Base-by-base conservation (phyloP, 2,888 invertebrate species). In the Sphecodes monilicornis region DNA sequence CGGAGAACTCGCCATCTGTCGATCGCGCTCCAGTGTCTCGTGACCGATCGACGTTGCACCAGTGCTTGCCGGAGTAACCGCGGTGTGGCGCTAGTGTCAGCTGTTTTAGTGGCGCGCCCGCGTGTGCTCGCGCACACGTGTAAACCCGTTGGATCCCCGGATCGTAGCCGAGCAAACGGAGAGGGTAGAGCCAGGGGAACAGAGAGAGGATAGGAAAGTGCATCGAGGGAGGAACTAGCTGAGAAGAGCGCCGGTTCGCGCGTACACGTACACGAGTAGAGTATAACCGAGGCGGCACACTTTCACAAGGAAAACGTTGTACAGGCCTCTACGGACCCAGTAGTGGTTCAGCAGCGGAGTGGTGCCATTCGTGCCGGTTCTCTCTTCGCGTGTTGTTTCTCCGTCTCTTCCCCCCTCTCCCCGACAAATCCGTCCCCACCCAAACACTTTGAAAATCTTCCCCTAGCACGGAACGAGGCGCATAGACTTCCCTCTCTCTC, bases 1-100 rank as follows among this genome's bases (percentile, higher is more conserved):
- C 90, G 86, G 77, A 85, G 36, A 32, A 64, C 82, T 90, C 90
- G 91, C 91, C 92, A 90, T 90, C 90, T 87, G 89, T 90, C 91
- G 92, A 88, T 82, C 83, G 78, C 46, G 82, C 82, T 75, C 84
- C 75, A 74, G 86, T 85, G 86, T 73, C 80, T 75, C 78, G 76
- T 77, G 76, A 70, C 36, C 32, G 72, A 84, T 83, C 80, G 76
- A 82, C 76, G 71, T 86, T 80, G 26, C 54, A 36, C 69, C 50
- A 71, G 74, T 82, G 81, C 78, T 90, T 85, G 72, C 16, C 46
- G 22, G 39, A 68, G 78, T 50, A 36, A 46, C 84, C 92, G 90
- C 82, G 69, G 82, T 87, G 91, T 90, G 92, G 87, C 91, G 91
- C 89, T 85, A 86, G 86, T 86, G 86, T 82, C 66, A 57, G 54